Conservation (phyloP, 2,888 invertebrate genomes). For the Autographa gamma region DNA sequence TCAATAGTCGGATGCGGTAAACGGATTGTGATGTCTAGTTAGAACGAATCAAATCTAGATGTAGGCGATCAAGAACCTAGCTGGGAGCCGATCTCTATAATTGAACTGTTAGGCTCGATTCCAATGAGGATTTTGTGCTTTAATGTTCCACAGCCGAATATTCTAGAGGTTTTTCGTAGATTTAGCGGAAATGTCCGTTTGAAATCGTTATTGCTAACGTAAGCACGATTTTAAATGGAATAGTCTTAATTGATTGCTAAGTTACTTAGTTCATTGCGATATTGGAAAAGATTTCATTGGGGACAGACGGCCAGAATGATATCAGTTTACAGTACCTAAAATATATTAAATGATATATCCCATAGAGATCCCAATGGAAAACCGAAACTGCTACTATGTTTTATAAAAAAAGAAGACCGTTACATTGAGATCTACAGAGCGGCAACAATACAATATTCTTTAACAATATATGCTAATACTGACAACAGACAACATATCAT, state of each 20-base stretch:
- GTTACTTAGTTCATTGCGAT: neutral
- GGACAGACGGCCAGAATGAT: no score
- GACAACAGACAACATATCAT: neutral
- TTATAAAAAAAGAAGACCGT: no score
- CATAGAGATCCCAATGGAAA: no score
- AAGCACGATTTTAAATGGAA: neutral
- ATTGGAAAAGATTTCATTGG: no score
- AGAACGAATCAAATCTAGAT: constrained; percentile 85
- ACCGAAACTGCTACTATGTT: no score
- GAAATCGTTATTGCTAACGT: constrained; percentile 11
- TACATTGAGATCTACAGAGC: no score
- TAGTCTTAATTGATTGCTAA: neutral
- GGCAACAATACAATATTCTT: no score
- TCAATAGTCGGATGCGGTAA: constrained; percentile 83
- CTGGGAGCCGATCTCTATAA: constrained; percentile 68
- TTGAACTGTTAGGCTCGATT: constrained; percentile 74
- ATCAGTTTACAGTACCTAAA: no score
- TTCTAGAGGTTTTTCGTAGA: constrained; percentile 27
- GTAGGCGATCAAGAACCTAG: constrained; percentile 70
- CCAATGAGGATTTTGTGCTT: constrained; percentile 59
- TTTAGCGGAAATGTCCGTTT: constrained; percentile 25
- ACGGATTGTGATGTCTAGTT: constrained; percentile 84
- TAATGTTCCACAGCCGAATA: constrained; percentile 40
- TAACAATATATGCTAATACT: neutral
- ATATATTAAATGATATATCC: no score